phyloP scores from a whole-genome alignment of 2,113 vertebrate species.

The Tetrax tetrax region DNA sequence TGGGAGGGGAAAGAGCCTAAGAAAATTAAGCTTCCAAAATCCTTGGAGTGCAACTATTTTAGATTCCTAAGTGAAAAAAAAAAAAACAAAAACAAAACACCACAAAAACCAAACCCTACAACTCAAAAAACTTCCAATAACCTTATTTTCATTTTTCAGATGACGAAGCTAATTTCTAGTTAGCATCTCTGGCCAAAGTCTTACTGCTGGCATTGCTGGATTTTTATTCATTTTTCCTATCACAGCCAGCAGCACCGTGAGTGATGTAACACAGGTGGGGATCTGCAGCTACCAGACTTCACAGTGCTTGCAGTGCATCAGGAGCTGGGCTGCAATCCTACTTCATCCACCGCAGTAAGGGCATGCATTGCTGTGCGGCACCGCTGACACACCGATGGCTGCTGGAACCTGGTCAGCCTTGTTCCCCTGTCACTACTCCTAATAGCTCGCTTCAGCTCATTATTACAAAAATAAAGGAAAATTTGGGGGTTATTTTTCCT shows the following conservation, averaged over 20 bases:
- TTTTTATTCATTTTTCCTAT: neutral
- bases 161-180: neutral
- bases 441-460: neutral
- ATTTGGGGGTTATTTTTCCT: neutral
- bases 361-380: neutral
- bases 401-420: neutral
- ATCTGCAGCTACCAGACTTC: neutral
- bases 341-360: neutral
- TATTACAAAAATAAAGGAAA: neutral
- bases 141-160: neutral
- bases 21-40: neutral
- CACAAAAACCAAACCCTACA: neutral
- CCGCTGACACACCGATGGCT: rapidly evolving
- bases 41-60: neutral
- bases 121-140: neutral
- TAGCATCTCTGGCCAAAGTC: neutral
- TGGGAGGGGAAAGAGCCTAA: neutral
- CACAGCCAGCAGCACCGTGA: neutral
- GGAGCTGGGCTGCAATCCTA: neutral
- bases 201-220: neutral
- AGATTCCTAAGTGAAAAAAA: neutral
- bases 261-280: neutral
- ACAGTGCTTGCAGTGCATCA: neutral
- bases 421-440: neutral
- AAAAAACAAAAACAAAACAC: no score